phyloP scores from a whole-genome alignment of 2,888 invertebrate species.

The Thymelicus sylvestris region DNA sequence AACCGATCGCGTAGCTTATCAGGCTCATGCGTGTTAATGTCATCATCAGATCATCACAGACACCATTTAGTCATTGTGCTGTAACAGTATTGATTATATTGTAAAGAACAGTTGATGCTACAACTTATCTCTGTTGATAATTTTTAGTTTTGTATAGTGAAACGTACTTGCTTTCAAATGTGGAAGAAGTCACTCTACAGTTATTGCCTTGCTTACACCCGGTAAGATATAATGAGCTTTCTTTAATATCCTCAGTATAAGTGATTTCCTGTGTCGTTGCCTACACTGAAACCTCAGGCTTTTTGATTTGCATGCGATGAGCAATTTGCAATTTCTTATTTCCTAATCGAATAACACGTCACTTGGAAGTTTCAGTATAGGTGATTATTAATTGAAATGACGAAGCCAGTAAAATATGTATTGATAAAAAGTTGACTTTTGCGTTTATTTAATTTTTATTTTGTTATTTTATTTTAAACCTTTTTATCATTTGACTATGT shows the following conservation, averaged over 20 bases:
- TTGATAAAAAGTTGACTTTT: constrained; percentile 68
- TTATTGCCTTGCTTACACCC: constrained; percentile 84
- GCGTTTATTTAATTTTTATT: constrained; percentile 7
- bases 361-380: constrained; percentile 75
- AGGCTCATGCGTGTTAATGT: constrained; percentile 48
- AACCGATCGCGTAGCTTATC: constrained; percentile 62
- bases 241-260: constrained; percentile 83
- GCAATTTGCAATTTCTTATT: constrained; percentile 8
- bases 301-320: constrained; percentile 1
- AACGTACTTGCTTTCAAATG: constrained; percentile 83
- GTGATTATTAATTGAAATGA: constrained; percentile 67
- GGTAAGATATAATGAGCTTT: constrained; percentile 84
- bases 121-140: constrained; percentile 76
- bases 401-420: constrained; percentile 72
- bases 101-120: constrained; percentile 81
- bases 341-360: constrained; percentile 43
- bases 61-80: constrained; percentile 78
- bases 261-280: constrained; percentile 74
- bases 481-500: neutral
- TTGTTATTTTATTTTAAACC: neutral
- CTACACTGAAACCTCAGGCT: constrained; percentile 72
- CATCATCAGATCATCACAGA: constrained; percentile 70
- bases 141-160: constrained; percentile 84
- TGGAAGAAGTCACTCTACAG: constrained; percentile 85
- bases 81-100: constrained; percentile 74